A percentile compares a stretch with the other conserved stretches of the same genome.
These are phyloP conservation scores for Tonatia bakeri DNA, from an alignment of 2,113 vertebrate genomes.

Conservation along the genomic window DNA sequence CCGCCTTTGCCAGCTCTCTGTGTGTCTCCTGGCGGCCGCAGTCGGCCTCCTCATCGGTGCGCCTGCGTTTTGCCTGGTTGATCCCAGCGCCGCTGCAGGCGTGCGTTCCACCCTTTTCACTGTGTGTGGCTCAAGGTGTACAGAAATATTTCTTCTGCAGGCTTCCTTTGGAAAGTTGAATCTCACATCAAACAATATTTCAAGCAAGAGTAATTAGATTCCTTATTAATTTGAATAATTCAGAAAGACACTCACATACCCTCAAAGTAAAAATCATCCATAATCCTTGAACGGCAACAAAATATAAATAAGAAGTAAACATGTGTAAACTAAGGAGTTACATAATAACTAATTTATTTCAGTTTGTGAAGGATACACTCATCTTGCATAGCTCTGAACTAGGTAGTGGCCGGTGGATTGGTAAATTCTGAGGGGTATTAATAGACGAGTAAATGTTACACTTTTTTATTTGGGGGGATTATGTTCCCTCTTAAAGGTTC, in stretches of 20 bases:
- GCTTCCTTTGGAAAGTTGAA: neutral
- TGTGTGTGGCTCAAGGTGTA: neutral
- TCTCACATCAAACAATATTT: neutral
- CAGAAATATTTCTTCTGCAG: neutral
- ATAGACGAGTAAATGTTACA: neutral
- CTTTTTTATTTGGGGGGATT: neutral
- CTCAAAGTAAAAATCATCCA: neutral
- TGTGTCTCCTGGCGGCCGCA: neutral
- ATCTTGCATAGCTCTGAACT: neutral
- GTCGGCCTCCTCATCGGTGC: neutral
- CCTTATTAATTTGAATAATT: neutral
- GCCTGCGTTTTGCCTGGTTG: neutral
- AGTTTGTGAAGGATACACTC: neutral
- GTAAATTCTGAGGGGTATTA: neutral
- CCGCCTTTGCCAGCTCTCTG: too few relatives aligned
- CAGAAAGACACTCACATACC: neutral
- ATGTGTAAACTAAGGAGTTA: neutral
- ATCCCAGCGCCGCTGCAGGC: accelerated
- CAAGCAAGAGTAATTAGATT: neutral
- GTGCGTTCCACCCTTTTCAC: neutral
- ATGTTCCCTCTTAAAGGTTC: neutral
- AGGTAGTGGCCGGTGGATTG: neutral
- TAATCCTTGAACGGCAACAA: neutral
- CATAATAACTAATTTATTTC: neutral
- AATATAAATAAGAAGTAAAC: neutral